Evolutionary conservation across 2,797 vertebrate species (phyloP), one percentile per base, ranked within the genome.

Genomic region (Trematomus bernacchii): DNA sequence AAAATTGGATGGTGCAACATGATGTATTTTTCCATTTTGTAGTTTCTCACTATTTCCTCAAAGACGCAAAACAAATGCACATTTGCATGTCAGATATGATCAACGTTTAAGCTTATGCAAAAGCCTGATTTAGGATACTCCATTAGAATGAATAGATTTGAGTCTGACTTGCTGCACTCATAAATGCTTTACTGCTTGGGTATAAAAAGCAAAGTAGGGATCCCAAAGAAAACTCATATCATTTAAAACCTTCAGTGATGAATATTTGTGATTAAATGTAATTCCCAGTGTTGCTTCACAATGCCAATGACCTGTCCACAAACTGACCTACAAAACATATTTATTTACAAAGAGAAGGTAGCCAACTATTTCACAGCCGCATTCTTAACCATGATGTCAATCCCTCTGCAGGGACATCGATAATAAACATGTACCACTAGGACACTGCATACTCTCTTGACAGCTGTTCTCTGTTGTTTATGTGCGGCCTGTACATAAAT

Each of bases 391-490:
- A 71, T 90, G 85, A 92, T 86, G 85, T 91, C 86, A 91, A 84
- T 79, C 73, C 63, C 76, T 88, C 82, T 79, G 9, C 82, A 67
- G 80, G 78, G 84, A 89, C 81, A 88, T 72, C 68, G 74, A 85
- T 88, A 91, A 92, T 92, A 94, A 94, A 94, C 91, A 91, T 40
- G 67, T 80, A 85, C 76, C 81, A 68, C 58, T 63, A 85, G 58
- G 82, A 87, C 82, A 47, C 73, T 58, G 78, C 87, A 80, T 85
- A 63, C 75, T 84, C 78, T 82, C 80, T 15, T 88, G 87, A 87
- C 92, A 92, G 87, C 91, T 86, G 82, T 79, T 89, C 71, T 71
- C 15, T 6, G 82, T 91, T 92, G 91, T 93, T 91, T 89, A 92
- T 90, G 85, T 70, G 75, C 53, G 6, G 79, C 76, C 83, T 82